These are phyloP conservation scores for Nemopilema nomurai DNA, from an alignment of 30 jellyfish, hydroid and myxozoan species.

Conservation along the genomic window DNA sequence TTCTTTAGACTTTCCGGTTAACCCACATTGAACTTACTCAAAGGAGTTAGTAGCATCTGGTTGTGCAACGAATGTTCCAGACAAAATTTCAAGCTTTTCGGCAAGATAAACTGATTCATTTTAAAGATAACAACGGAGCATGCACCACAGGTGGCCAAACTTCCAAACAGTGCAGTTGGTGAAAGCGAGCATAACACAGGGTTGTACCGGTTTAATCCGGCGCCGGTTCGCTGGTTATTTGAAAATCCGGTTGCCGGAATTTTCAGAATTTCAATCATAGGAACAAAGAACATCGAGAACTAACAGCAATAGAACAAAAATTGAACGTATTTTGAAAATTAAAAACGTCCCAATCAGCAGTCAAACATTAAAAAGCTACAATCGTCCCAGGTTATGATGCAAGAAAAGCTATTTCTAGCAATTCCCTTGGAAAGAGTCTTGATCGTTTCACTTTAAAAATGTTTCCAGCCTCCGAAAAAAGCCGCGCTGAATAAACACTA, in stretches of 20 bases:
- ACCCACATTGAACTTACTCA: too few relatives aligned
- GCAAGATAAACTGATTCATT: too few relatives aligned
- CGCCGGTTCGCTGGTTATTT: neutral
- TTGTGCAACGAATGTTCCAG: too few relatives aligned
- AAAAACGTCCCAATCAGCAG: neutral
- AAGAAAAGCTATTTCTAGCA: slow-evolving; percentile 52
- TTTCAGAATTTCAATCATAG: neutral
- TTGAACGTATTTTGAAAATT: too few relatives aligned
- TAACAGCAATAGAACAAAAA: neutral
- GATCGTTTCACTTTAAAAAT: slow-evolving; percentile 59
- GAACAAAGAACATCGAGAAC: neutral
- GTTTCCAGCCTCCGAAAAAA: slow-evolving; percentile 73
- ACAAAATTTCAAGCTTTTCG: too few relatives aligned
- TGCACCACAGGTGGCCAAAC: too few relatives aligned
- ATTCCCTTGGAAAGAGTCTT: slow-evolving; percentile 43
- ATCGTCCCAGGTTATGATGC: slow-evolving; percentile 30
- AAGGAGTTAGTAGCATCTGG: too few relatives aligned
- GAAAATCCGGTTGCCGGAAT: neutral
- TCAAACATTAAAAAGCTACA: neutral
- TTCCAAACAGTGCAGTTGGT: too few relatives aligned
- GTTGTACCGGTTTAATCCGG: too few relatives aligned
- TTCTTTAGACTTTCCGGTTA: too few relatives aligned
- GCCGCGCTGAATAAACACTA: slow-evolving; percentile 54
- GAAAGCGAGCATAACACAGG: too few relatives aligned
- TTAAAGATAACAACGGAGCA: too few relatives aligned